A percentile compares a stretch with the other conserved stretches of the same genome.
Conservation (phyloP, 2,888 invertebrate species). For the Dynastes hyllus region DNA sequence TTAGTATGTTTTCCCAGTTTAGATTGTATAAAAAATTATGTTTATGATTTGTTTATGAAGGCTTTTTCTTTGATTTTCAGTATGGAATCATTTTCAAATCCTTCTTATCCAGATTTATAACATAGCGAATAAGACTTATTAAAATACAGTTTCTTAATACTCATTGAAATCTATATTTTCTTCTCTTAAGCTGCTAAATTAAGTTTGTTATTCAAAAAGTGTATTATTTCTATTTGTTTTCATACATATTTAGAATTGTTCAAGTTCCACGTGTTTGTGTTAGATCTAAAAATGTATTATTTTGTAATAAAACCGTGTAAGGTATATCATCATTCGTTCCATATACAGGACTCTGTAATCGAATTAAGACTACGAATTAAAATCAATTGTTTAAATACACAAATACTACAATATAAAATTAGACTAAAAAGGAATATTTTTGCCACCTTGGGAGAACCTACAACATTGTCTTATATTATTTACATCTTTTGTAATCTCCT, state of each 20-base stretch:
- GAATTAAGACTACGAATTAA: too few species aligned
- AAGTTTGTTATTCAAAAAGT: background rate
- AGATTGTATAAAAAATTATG: constrained; percentile 26
- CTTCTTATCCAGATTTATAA: constrained; percentile 17
- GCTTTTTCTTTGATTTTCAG: constrained; percentile 1
- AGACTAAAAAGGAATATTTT: too few species aligned
- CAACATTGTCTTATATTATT: too few species aligned
- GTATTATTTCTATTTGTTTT: constrained; percentile 17
- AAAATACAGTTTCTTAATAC: constrained; percentile 19
- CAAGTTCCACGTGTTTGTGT: constrained; percentile 23
- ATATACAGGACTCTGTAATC: background rate
- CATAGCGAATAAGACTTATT: constrained; percentile 39
- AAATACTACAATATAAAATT: too few species aligned
- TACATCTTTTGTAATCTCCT: too few species aligned
- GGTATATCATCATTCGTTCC: background rate
- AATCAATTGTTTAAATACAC: too few species aligned
- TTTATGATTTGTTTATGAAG: constrained; percentile 41
- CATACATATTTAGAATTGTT: background rate
- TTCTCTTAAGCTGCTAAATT: constrained; percentile 2
- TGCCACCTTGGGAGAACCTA: too few species aligned
- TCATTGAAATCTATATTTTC: constrained; percentile 2
- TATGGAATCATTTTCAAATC: background rate
- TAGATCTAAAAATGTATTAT: background rate
- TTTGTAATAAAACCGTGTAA: background rate
- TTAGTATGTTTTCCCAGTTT: constrained; percentile 27